Percentiles rank a stretch among this genome's conserved stretches.
phyloP scores from a whole-genome alignment of 1,140 invertebrate species.

The Manduca sexta region DNA sequence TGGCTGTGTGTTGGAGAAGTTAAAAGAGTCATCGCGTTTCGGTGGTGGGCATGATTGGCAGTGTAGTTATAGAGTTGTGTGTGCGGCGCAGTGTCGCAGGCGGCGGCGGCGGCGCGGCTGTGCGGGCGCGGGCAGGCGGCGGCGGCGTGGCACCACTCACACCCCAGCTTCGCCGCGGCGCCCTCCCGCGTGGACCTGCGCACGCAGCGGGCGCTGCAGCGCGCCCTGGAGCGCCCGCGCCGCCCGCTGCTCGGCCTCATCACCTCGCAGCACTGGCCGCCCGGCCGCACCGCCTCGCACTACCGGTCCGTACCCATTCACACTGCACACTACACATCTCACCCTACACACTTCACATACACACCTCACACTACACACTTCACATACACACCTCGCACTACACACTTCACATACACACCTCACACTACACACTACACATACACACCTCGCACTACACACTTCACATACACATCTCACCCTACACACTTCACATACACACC shows the following conservation, averaged over 20 bases:
- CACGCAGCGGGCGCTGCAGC: slow-evolving; percentile 53
- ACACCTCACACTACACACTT: too few species aligned
- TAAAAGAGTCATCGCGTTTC: too few species aligned
- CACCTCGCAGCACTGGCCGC: slow-evolving; percentile 56
- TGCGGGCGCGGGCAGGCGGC: slow-evolving; percentile 22
- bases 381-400: too few species aligned
- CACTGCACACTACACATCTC: not conserved
- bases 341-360: not conserved
- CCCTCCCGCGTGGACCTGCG: slow-evolving; percentile 55
- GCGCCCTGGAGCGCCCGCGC: slow-evolving; percentile 26
- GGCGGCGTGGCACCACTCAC: slow-evolving; percentile 67
- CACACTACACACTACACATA: too few species aligned
- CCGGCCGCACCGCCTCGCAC: slow-evolving; percentile 47
- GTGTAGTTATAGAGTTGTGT: not conserved
- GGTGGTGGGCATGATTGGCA: too few species aligned
- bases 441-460: too few species aligned
- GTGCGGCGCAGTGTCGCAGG: slow-evolving; percentile 46
- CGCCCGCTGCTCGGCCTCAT: slow-evolving; percentile 54
- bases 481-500: too few species aligned
- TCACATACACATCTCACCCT: too few species aligned
- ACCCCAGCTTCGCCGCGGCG: slow-evolving; percentile 53
- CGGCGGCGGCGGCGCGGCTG: slow-evolving; percentile 43
- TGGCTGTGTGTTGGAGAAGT: too few species aligned
- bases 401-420: too few species aligned
- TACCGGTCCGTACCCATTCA: slow-evolving; percentile 34